Evolutionary conservation across 2,797 vertebrate species (phyloP).

Genomic region (Jordanella pulchra): DNA sequence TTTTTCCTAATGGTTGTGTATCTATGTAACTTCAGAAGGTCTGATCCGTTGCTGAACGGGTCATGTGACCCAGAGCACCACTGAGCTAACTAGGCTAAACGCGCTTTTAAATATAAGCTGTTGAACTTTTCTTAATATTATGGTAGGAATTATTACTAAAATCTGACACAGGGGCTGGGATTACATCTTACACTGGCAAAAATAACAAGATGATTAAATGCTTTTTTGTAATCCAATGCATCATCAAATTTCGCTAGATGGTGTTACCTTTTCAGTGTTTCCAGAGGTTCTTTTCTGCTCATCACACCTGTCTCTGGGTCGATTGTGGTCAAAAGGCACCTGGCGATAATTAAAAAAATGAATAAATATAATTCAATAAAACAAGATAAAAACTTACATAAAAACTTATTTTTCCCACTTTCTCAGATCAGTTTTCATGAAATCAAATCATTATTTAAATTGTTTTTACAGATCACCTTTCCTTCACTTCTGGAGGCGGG

Average conservation of each 20-base stretch:
- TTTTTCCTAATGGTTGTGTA: too few species aligned
- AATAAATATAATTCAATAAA: slow-evolving; percentile 16
- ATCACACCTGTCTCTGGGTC: slow-evolving; percentile 89
- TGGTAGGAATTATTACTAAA: background rate
- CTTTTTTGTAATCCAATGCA: background rate
- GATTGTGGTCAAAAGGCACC: slow-evolving; percentile 91
- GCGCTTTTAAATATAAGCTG: background rate
- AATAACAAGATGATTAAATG: background rate
- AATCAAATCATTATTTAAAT: too few species aligned
- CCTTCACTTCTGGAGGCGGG: too few species aligned
- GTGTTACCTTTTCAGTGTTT: slow-evolving; percentile 87
- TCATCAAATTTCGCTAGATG: background rate
- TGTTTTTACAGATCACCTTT: too few species aligned
- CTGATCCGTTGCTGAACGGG: too few species aligned
- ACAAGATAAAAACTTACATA: slow-evolving; percentile 22
- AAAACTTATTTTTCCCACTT: too few species aligned
- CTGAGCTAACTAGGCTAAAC: too few species aligned
- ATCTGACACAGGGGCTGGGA: background rate
- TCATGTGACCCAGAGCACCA: too few species aligned
- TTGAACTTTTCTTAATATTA: background rate
- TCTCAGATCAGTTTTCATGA: too few species aligned
- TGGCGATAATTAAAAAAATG: slow-evolving; percentile 47
- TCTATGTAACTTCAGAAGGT: too few species aligned
- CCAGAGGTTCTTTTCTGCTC: slow-evolving; percentile 87
- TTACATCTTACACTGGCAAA: background rate